These are phyloP conservation scores for Todiramphus chloris DNA, from an alignment of 2,113 vertebrate species.

Conservation along the genomic window DNA sequence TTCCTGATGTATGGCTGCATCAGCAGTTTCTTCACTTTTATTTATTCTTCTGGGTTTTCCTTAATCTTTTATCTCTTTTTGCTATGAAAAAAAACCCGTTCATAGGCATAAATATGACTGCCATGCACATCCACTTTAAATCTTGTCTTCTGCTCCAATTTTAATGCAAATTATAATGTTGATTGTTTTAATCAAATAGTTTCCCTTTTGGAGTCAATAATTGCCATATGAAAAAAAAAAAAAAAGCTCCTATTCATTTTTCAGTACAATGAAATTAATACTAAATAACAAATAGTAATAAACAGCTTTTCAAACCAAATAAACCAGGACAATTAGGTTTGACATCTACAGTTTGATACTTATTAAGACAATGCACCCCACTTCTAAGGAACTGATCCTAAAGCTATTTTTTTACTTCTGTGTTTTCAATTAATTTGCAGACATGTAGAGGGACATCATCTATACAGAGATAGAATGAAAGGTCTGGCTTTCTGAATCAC, in stretches of 20 bases:
- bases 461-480: not conserved
- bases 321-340: not conserved
- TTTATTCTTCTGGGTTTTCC: slow-evolving; percentile 66
- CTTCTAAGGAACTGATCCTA: not conserved
- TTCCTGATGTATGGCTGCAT: slow-evolving; percentile 50
- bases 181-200: slow-evolving; percentile 33
- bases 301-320: not conserved
- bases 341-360: not conserved
- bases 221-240: not conserved
- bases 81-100: not conserved
- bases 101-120: not conserved
- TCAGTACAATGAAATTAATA: not conserved
- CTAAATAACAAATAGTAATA: not conserved
- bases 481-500: not conserved
- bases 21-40: slow-evolving; percentile 69
- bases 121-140: not conserved
- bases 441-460: not conserved
- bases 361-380: not conserved
- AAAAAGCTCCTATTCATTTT: not conserved
- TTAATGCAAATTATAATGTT: not conserved
- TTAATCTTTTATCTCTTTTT: slow-evolving; percentile 44
- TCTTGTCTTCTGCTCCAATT: not conserved
- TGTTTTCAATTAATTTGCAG: not conserved
- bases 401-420: not conserved
- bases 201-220: not conserved